These are phyloP conservation scores for Rutilus rutilus DNA, from an alignment of 2,113 vertebrate species.

Conservation along the genomic window DNA sequence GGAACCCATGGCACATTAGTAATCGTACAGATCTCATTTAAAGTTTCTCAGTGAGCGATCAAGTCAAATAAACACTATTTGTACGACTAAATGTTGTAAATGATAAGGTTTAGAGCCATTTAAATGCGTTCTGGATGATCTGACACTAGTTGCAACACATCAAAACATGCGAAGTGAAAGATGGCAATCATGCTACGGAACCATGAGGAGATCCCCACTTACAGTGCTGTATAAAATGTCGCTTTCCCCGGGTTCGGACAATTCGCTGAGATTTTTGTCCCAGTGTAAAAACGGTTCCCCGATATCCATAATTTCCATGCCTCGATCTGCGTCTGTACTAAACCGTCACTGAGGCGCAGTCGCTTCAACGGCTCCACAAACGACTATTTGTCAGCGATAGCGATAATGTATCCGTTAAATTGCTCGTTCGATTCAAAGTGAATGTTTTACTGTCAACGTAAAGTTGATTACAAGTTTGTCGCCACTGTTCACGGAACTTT, in stretches of 20 bases:
- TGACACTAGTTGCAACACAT: slow-evolving; percentile 25
- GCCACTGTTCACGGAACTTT: slow-evolving; percentile 10
- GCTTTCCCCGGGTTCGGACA: slow-evolving; percentile 87
- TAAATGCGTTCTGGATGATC: neutral
- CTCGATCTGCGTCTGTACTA: slow-evolving; percentile 12
- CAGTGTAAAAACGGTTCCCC: slow-evolving; percentile 64
- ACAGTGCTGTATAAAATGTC: slow-evolving; percentile 89
- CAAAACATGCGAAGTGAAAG: neutral
- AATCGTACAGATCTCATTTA: neutral
- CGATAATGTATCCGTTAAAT: neutral
- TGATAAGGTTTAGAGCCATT: neutral
- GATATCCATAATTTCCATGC: slow-evolving; percentile 82
- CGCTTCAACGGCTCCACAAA: neutral
- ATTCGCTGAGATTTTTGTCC: slow-evolving; percentile 93
- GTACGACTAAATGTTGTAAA: neutral
- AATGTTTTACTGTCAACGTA: neutral
- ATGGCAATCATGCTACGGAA: neutral
- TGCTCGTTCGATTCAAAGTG: neutral
- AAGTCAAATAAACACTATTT: neutral
- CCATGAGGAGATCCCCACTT: slow-evolving; percentile 64
- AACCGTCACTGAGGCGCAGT: neutral
- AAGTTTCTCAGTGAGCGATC: neutral
- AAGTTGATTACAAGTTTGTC: slow-evolving; percentile 18
- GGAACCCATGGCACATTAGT: neutral
- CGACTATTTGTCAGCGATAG: neutral